Base-by-base conservation (phyloP, 2,888 invertebrate species). In the Drosophila prolongata region DNA sequence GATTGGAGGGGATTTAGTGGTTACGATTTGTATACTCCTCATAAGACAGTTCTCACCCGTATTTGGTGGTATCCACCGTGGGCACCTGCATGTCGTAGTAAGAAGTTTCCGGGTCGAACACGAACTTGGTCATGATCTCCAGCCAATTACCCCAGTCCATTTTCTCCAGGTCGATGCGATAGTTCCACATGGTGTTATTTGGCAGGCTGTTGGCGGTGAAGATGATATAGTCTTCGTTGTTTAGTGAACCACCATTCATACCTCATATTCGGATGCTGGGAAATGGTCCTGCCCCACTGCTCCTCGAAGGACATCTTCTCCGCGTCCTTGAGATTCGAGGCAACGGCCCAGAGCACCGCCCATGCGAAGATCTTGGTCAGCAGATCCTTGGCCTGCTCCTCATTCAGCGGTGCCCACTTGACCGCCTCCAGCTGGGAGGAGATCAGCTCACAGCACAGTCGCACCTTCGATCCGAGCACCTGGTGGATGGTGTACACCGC, bases 71-170 rank as follows among this genome's bases (percentile, higher is more conserved):
- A 89, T 98, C 98, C n/a, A 95, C 94, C 0, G 98, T 98, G 0
- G 98, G 98, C 9, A 98, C 98, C 9, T 97, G 93, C 90, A 97
- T 96, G 89, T 98, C 97, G 89, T 97, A 98, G 92, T 97, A 98
- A 1, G 97, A 96, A 30, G 94, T 92, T 1, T 94, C 93, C 13
- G 93, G 92, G 89, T 96, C 94, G 87, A 96, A 98, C 3, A 92
- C 77, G 89, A 97, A 98, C 1, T 92, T 85, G 0, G 97, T 95
- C 76, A 97, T 95, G 38, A 97, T 95, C 60, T 94, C 95, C n/a
- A 94, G 93, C 98, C 98, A 98, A 8, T 93, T 92, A 81, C 96
- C 96, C 91, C 97, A 94, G 52, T 94, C 93, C 65, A 95, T 94
- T n/a, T 93, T 93, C 62, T 94, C 94, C 44, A 95, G 94, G 90